Conservation (phyloP, 2,888 invertebrate genomes). For the Blera fallax region DNA sequence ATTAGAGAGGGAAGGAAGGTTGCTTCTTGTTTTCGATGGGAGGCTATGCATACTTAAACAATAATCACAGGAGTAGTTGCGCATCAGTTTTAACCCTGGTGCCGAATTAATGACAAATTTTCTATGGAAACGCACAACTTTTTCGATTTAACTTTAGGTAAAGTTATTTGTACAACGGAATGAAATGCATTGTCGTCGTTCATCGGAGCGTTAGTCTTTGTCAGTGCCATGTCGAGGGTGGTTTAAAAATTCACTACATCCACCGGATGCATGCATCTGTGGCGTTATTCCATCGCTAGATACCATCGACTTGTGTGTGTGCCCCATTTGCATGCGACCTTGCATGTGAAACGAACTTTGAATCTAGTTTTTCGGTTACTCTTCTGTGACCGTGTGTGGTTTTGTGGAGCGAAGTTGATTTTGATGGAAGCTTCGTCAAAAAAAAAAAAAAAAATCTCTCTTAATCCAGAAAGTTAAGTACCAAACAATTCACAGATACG, state of each 20-base stretch:
- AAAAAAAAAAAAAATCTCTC: not conserved
- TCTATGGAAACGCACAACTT: not conserved
- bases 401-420: not conserved
- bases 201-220: not conserved
- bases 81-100: not conserved
- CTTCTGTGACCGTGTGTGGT: not conserved
- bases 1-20: not conserved
- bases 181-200: constrained; percentile 8
- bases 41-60: not conserved
- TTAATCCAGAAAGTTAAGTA: not conserved
- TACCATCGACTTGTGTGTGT: not conserved
- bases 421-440: not conserved
- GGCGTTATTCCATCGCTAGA: not conserved
- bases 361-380: not conserved
- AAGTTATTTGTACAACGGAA: constrained; percentile 1
- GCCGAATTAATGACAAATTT: not conserved
- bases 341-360: not conserved
- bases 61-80: not conserved
- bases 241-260: not conserved
- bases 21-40: not conserved
- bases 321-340: not conserved
- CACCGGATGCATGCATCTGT: not conserved
- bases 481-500: not conserved
- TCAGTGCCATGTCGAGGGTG: not conserved
- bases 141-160: constrained; percentile 7